Evolutionary conservation across 2,113 vertebrate species (phyloP).

Genomic region (Globicephala melas): DNA sequence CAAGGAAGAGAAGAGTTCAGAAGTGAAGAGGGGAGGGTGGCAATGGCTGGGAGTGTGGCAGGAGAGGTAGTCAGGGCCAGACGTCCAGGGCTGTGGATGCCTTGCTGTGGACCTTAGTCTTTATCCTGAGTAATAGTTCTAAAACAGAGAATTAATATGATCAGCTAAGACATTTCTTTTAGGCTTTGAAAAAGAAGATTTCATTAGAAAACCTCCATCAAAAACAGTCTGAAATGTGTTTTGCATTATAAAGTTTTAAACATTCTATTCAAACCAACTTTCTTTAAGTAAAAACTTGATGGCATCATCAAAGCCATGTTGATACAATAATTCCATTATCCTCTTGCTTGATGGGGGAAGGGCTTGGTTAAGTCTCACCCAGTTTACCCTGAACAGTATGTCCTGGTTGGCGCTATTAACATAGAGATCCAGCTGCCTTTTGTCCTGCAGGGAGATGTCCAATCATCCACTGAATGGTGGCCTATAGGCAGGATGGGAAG

Average conservation of each 20-base stretch:
- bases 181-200: background rate
- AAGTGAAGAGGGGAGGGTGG: too few species aligned
- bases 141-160: background rate
- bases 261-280: constrained; percentile 81
- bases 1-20: background rate
- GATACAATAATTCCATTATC: constrained; percentile 82
- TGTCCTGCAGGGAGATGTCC: constrained; percentile 89
- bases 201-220: background rate
- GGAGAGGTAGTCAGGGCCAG: background rate
- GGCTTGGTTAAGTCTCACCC: constrained; percentile 86
- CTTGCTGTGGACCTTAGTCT: background rate
- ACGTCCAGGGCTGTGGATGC: background rate
- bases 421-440: constrained; percentile 75
- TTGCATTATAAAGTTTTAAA: too few species aligned
- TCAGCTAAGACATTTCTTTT: background rate
- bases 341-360: constrained; percentile 86
- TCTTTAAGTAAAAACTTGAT: constrained; percentile 85
- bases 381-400: constrained; percentile 86
- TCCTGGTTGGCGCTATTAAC: constrained; percentile 88
- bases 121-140: background rate
- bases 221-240: too few species aligned
- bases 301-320: constrained; percentile 87
- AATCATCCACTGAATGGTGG: constrained; percentile 88
- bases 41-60: background rate
- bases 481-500: constrained; percentile 88